Evolutionary conservation across 2,797 vertebrate genomes (phyloP).

Genomic region (Sphaeramia orbicularis): DNA sequence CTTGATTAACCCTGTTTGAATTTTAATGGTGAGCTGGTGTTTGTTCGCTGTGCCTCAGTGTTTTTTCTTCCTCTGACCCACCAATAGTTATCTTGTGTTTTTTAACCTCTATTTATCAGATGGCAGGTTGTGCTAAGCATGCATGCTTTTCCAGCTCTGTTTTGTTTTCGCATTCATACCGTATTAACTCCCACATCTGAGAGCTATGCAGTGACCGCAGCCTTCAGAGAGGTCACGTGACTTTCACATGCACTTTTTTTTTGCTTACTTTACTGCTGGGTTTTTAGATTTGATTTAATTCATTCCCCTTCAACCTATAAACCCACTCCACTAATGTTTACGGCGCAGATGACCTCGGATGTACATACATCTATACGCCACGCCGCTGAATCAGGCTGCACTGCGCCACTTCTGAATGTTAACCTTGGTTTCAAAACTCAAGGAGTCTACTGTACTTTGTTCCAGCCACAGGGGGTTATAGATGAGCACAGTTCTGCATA

Average conservation of each 20-base stretch:
- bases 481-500: conserved; percentile 79
- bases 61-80: conserved; percentile 39
- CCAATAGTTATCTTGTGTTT: conserved; percentile 25
- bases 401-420: conserved; percentile 65
- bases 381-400: conserved; percentile 46
- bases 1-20: conserved; percentile 53
- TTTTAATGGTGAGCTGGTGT: conserved; percentile 39
- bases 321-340: conserved; percentile 38
- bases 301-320: conserved; percentile 47
- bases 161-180: conserved; percentile 49
- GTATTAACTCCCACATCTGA: conserved; percentile 35
- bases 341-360: conserved; percentile 5
- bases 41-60: conserved; percentile 4
- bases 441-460: conserved; percentile 77
- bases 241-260: conserved; percentile 3
- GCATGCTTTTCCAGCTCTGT: conserved; percentile 26
- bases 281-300: conserved; percentile 17
- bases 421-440: conserved; percentile 74
- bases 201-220: conserved; percentile 27
- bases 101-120: conserved; percentile 18
- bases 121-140: conserved; percentile 32
- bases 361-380: neutral
- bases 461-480: conserved; percentile 75
- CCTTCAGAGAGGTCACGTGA: conserved; percentile 24
- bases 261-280: conserved; percentile 18